These are phyloP conservation scores for Triops longicaudatus DNA, from an alignment of 1,140 invertebrate genomes.

Conservation along the genomic window DNA sequence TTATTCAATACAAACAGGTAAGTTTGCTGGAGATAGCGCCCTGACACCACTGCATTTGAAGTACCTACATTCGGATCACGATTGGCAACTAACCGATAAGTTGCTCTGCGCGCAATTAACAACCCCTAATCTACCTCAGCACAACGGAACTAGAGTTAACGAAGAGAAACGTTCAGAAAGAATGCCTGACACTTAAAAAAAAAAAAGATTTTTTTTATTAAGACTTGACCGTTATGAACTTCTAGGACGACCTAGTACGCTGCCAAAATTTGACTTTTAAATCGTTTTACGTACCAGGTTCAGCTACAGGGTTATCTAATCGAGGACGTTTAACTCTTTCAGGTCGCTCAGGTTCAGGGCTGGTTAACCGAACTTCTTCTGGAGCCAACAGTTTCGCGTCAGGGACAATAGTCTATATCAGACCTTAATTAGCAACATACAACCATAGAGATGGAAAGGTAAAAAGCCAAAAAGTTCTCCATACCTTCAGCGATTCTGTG, in stretches of 20 bases:
- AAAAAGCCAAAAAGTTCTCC: background rate
- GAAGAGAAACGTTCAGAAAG: too few relatives aligned
- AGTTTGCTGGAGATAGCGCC: too few relatives aligned
- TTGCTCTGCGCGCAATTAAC: too few relatives aligned
- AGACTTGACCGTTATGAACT: constrained; percentile 8
- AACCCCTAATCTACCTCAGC: too few relatives aligned
- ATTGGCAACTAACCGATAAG: too few relatives aligned
- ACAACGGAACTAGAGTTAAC: too few relatives aligned
- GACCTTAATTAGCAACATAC: background rate
- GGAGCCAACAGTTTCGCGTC: constrained; percentile 47
- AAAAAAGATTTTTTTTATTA: too few relatives aligned
- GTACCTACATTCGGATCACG: too few relatives aligned
- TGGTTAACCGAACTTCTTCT: constrained; percentile 41
- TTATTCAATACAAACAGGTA: too few relatives aligned
- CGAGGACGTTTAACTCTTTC: background rate
- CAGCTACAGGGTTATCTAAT: background rate
- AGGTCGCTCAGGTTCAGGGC: constrained; percentile 43
- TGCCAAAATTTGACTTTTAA: too few relatives aligned
- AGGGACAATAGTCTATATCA: constrained; percentile 45
- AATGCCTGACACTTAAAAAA: too few relatives aligned
- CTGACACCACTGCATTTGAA: too few relatives aligned
- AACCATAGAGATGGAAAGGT: background rate
- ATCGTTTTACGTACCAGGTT: background rate
- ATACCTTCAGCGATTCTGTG: constrained; percentile 43
- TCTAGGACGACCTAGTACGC: background rate